These are phyloP conservation scores for Takifugu rubripes DNA, from an alignment of 2,797 vertebrate species.

Conservation along the genomic window DNA sequence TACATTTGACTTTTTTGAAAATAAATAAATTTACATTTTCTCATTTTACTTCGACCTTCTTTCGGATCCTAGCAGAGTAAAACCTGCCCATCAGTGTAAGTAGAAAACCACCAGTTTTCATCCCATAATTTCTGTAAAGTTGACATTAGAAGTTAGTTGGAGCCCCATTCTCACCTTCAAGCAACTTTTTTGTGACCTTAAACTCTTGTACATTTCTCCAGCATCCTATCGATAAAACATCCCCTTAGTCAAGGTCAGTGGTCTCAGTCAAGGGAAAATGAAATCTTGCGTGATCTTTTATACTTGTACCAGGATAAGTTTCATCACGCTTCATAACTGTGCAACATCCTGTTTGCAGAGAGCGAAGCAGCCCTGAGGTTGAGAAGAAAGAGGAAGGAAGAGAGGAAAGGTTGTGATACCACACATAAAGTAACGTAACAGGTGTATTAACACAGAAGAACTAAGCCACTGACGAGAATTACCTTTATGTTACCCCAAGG, in stretches of 20 bases:
- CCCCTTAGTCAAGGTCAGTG: slow-evolving; percentile 24
- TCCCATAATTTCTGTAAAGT: no score
- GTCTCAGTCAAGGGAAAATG: not conserved
- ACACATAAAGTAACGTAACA: slow-evolving; percentile 6
- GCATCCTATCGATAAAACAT: slow-evolving; percentile 29
- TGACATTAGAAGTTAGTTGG: no score
- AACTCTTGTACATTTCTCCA: slow-evolving; percentile 12
- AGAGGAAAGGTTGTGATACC: slow-evolving; percentile 12
- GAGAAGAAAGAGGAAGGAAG: slow-evolving; percentile 35
- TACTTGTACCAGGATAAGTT: no score
- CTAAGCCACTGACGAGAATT: not conserved
- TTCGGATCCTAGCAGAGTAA: slow-evolving; percentile 53
- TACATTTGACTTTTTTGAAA: not conserved
- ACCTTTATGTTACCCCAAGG: slow-evolving; percentile 2
- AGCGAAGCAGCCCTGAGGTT: slow-evolving; percentile 30
- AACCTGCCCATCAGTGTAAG: slow-evolving; percentile 44
- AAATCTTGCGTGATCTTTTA: no score
- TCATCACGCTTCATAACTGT: not conserved
- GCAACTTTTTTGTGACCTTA: not conserved
- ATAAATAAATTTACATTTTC: slow-evolving; percentile 1
- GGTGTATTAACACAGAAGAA: slow-evolving; percentile 18
- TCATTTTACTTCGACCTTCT: slow-evolving; percentile 7
- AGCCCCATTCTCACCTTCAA: no score
- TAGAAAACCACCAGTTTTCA: slow-evolving; percentile 1
- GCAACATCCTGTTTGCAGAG: slow-evolving; percentile 8